These are phyloP conservation scores for Achroia grisella DNA, from an alignment of 1,140 invertebrate genomes.

Conservation along the genomic window DNA sequence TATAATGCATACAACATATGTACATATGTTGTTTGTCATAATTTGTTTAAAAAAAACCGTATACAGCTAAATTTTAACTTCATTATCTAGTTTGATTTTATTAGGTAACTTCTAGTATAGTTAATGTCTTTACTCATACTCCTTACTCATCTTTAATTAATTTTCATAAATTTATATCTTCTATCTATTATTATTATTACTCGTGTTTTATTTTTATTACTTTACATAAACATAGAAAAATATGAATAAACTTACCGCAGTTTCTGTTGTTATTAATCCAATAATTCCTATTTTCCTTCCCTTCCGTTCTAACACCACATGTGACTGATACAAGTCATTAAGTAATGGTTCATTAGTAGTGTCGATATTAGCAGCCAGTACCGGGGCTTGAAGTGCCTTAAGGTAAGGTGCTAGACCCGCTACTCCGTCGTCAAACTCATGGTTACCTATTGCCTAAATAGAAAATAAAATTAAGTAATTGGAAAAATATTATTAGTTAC, in stretches of 20 bases:
- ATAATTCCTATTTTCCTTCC: constrained; percentile 86
- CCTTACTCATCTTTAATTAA: too few species aligned
- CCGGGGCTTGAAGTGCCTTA: constrained; percentile 76
- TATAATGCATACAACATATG: too few species aligned
- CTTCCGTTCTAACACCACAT: constrained; percentile 74
- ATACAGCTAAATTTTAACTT: too few species aligned
- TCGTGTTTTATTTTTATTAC: not conserved
- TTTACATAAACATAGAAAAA: not conserved
- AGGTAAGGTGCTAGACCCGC: constrained; percentile 84
- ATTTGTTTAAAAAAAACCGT: too few species aligned
- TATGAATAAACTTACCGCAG: constrained; percentile 25
- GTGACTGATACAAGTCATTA: constrained; percentile 76
- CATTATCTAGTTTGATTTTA: too few species aligned
- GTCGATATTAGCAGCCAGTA: constrained; percentile 87
- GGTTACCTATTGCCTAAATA: constrained; percentile 87
- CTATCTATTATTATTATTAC: not conserved
- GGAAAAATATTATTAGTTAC: too few species aligned
- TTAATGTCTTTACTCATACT: too few species aligned
- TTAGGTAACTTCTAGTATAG: too few species aligned
- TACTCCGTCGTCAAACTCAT: constrained; percentile 90
- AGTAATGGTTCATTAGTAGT: constrained; percentile 79
- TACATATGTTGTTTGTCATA: too few species aligned
- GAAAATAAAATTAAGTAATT: not conserved
- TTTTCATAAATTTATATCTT: too few species aligned
- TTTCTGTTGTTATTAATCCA: constrained; percentile 79